These are phyloP conservation scores for Caenorhabditis afra DNA, from an alignment of 2,888 invertebrate species.

Conservation along the genomic window DNA sequence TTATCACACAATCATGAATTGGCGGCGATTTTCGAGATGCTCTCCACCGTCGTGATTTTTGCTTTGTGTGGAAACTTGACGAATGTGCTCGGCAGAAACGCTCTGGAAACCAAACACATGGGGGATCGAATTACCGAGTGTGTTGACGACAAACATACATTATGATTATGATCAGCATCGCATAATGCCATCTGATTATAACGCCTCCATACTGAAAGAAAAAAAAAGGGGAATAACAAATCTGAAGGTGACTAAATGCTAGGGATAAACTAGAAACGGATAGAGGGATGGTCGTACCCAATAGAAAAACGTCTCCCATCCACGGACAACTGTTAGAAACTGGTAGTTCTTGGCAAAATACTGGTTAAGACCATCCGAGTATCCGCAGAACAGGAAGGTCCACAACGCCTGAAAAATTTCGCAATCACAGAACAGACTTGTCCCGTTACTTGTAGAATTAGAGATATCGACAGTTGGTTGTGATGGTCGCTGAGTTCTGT, in stretches of 20 bases:
- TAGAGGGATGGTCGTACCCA: conserved; percentile 11
- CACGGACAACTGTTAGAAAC: background rate
- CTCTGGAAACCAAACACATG: conserved; percentile 24
- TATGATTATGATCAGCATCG: conserved; percentile 9
- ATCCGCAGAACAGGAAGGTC: conserved; percentile 17
- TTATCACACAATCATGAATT: background rate
- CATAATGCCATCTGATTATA: conserved; percentile 44
- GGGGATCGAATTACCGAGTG: background rate
- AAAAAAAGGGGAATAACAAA: background rate
- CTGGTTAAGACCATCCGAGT: conserved; percentile 36
- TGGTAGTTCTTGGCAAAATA: background rate
- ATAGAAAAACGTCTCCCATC: conserved; percentile 18
- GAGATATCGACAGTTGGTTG: conserved; percentile 3
- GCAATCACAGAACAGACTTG: no score
- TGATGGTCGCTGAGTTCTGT: background rate
- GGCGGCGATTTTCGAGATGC: conserved; percentile 6
- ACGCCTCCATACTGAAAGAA: conserved; percentile 35
- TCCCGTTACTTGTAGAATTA: conserved; percentile 16
- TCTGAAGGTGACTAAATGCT: no score
- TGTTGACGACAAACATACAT: conserved; percentile 14
- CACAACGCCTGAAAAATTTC: conserved; percentile 19
- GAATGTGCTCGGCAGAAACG: conserved; percentile 23
- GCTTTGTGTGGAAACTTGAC: conserved; percentile 26
- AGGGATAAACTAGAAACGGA: no score
- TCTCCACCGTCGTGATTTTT: conserved; percentile 18